Base-by-base conservation (phyloP, 2,797 vertebrate species). In the Sebastes matsubarae region DNA sequence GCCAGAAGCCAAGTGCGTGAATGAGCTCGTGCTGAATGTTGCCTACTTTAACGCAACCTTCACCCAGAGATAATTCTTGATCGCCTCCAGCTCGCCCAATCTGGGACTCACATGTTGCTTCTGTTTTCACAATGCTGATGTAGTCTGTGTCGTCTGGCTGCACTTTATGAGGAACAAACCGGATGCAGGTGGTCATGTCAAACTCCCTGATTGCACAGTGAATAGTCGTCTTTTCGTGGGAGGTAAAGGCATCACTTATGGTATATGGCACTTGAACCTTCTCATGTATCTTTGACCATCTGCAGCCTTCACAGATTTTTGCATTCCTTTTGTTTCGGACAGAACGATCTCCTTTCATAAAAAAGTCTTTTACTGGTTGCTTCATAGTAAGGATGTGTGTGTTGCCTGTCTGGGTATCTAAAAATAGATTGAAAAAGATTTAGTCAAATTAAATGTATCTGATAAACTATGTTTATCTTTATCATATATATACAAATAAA, bases 21-120 rank as follows among this genome's bases (percentile, higher is more conserved):
- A 81, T 30, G 8, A 81, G 70, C 32, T 85, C 79, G 2, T 81
- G 83, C 58, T 78, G 83, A 14, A 77, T 68, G 66, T 71, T 30
- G 20, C 79, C 75, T 0, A 50, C 6, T 1, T 29, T 1, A 18
- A 83, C 0, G 46, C 77, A 86, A 2, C 59, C 69, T 0, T 2
- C 0, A 5, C n/a, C 36, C 0, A 80, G 77, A 52, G 65, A 71
- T 1, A 70, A 3, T 3, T 57, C 0, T 7, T 86, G 77, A 12
- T 8, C 0, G 0, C 10, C 13, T 16, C 68, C 64, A 0, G 2
- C 50, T 12, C 29, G 18, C 20, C 79, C 79, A 8, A 79, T 9
- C 1, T 2, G 10, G 1, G 76, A 86, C 63, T 25, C 79, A 6
- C 80, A 79, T 1, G 72, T 59, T 0, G 0, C 1, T 20, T 18